Evolutionary conservation across 2,888 invertebrate genomes (phyloP), one percentile per base, ranked within the genome.

Genomic region (Gastrophysa polygoni): DNA sequence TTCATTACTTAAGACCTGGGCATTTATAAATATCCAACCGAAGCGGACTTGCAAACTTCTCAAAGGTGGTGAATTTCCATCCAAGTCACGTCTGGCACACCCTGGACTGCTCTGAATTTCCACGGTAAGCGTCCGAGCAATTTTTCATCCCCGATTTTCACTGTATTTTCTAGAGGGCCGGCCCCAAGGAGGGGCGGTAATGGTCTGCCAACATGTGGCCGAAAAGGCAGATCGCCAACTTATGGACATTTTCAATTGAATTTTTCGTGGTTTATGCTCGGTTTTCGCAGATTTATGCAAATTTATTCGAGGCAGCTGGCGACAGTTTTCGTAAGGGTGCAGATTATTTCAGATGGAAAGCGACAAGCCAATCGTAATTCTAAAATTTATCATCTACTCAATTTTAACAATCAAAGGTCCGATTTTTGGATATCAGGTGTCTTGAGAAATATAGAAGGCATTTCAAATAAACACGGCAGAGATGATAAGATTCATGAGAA

Each of bases 91-190:
- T 81, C 73, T 72, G 71, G 68, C 76, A 75, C 80, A 80, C 80
- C 80, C 80, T 79, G 79, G 76, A 71, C 75, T 71, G 67, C 64
- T 62, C 68, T 73, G 75, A 79, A 75, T 78, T 77, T 78, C 72
- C 72, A 76, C 72, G 76, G 75, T 77, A 79, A 80, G 79, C 75
- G 82, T 82, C 81, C 81, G 76, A 78, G 74, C 80, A 75, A 82
- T 82, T 81, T 82, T 82, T 82, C 82, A 82, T 79, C 78, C 77
- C 75, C 77, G 77, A 79, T 78, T 81, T 81, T 79, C 80, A 81
- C 78, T 81, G 79, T 80, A 81, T 81, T 81, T 80, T 79, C 73
- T 75, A 73, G 76, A 68, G 67, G 68, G 63, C 72, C 69, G 70
- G 70, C 57, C 49, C 58, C 28, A 64, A 48, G n/a, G 59, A 72